A percentile compares a stretch with the other conserved stretches of the same genome.
These are phyloP conservation scores for Apodemia hepburni DNA, from an alignment of 2,888 invertebrate species.

Conservation along the genomic window DNA sequence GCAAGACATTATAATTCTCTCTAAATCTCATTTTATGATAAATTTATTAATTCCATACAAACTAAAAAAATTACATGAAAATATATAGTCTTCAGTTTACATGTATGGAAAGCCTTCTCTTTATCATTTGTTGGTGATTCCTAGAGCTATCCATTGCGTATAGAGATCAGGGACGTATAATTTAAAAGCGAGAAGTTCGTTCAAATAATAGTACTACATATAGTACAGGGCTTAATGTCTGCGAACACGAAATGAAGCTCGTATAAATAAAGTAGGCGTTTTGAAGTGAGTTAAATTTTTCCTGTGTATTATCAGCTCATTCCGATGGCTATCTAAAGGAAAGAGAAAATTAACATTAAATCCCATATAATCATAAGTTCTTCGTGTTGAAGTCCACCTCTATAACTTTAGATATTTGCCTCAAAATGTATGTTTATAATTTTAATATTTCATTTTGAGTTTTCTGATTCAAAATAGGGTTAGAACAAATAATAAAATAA, in stretches of 20 bases:
- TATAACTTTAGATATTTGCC: too few species aligned
- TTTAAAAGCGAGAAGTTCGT: constrained; percentile 6
- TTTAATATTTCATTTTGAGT: too few species aligned
- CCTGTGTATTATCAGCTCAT: constrained; percentile 18
- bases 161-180: neutral
- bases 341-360: constrained; percentile 2
- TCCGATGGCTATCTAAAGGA: constrained; percentile 17
- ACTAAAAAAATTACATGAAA: neutral
- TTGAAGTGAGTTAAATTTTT: constrained; percentile 19
- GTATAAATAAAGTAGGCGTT: constrained; percentile 20
- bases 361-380: neutral
- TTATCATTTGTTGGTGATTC: neutral
- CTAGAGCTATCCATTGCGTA: neutral
- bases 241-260: constrained; percentile 10
- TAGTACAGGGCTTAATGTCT: neutral
- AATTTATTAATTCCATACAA: neutral
- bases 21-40: too few species aligned
- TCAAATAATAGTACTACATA: constrained; percentile 11
- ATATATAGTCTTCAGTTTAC: neutral
- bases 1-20: neutral
- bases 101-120: neutral
- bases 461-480: too few species aligned
- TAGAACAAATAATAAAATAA: too few species aligned
- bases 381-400: too few species aligned
- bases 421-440: too few species aligned